Conservation (phyloP, 2,797 vertebrate species). For the Syngnathus rostellatus region DNA sequence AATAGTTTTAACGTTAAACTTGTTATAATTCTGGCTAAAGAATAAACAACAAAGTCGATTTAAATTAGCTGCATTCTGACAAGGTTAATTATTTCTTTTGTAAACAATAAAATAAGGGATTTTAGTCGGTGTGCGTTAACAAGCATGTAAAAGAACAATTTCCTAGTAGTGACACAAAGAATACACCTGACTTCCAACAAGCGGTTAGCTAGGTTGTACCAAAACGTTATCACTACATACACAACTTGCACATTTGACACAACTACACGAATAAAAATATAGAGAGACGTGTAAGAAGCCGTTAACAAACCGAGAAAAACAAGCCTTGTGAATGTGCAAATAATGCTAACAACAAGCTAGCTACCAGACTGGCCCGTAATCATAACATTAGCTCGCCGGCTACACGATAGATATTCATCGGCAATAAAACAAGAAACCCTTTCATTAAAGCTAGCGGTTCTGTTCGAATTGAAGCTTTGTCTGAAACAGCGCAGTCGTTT, state of each 20-base stretch:
- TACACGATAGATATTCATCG: constrained; percentile 18
- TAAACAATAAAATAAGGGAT: background rate
- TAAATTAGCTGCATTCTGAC: constrained; percentile 42
- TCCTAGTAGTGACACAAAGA: constrained; percentile 14
- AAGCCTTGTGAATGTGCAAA: constrained; percentile 48
- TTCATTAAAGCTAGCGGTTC: constrained; percentile 16
- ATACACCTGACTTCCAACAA: constrained; percentile 9
- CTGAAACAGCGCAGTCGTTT: constrained; percentile 12
- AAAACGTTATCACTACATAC: constrained; percentile 21
- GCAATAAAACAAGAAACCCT: constrained; percentile 12
- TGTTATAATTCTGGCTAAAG: constrained; percentile 24
- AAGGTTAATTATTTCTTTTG: constrained; percentile 4
- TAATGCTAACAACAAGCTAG: constrained; percentile 60
- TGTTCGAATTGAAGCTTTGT: constrained; percentile 22
- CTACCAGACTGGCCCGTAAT: constrained; percentile 32
- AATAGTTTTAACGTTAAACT: constrained; percentile 12
- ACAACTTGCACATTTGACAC: background rate
- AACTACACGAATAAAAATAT: background rate
- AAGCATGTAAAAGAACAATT: constrained; percentile 4
- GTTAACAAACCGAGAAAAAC: constrained; percentile 25
- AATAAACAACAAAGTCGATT: constrained; percentile 13
- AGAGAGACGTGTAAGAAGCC: constrained; percentile 5
- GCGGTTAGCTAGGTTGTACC: constrained; percentile 21
- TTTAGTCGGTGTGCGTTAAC: background rate
- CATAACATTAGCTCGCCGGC: constrained; percentile 13